A percentile compares a stretch with the other conserved stretches of the same genome.
These are phyloP conservation scores for Caenorhabditis auriculariae DNA, from an alignment of 2,888 invertebrate genomes.

Conservation along the genomic window DNA sequence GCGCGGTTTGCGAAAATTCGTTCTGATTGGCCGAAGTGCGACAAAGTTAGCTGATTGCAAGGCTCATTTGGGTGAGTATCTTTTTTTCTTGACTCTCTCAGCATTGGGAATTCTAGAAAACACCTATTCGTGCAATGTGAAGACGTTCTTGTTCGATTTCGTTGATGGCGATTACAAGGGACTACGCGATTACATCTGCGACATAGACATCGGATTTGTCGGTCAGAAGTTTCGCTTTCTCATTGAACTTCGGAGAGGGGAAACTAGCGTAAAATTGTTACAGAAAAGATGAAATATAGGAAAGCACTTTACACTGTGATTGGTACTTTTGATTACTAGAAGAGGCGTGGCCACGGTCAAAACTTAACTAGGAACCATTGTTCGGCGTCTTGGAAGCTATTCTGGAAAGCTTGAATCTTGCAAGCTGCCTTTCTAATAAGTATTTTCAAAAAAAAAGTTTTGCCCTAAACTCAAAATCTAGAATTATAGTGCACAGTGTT, in stretches of 20 bases:
- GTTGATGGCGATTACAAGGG: slow-evolving; percentile 42
- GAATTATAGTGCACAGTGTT: slow-evolving; percentile 56
- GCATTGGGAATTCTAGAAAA: background rate
- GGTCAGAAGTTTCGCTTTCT: slow-evolving; percentile 21
- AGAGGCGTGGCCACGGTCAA: background rate
- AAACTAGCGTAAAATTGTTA: too few species aligned
- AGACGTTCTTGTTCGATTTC: slow-evolving; percentile 58
- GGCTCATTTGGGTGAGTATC: slow-evolving; percentile 43
- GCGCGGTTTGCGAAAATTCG: slow-evolving; percentile 55
- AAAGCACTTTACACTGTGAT: too few species aligned
- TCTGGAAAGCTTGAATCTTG: background rate
- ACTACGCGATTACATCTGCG: slow-evolving; percentile 44
- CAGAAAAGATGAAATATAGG: too few species aligned
- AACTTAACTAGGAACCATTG: background rate
- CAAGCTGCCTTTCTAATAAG: too few species aligned
- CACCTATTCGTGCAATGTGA: slow-evolving; percentile 16
- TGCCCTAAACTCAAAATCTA: slow-evolving; percentile 1
- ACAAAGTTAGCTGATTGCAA: slow-evolving; percentile 52
- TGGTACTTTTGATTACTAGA: background rate
- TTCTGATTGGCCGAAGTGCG: slow-evolving; percentile 54
- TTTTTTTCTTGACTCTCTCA: slow-evolving; percentile 1
- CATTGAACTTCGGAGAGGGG: slow-evolving; percentile 13
- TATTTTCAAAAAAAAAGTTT: too few species aligned
- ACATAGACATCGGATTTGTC: slow-evolving; percentile 58
- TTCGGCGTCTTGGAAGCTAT: background rate